Evolutionary conservation across 1,140 invertebrate genomes (phyloP).

Genomic region (Lerema accius): DNA sequence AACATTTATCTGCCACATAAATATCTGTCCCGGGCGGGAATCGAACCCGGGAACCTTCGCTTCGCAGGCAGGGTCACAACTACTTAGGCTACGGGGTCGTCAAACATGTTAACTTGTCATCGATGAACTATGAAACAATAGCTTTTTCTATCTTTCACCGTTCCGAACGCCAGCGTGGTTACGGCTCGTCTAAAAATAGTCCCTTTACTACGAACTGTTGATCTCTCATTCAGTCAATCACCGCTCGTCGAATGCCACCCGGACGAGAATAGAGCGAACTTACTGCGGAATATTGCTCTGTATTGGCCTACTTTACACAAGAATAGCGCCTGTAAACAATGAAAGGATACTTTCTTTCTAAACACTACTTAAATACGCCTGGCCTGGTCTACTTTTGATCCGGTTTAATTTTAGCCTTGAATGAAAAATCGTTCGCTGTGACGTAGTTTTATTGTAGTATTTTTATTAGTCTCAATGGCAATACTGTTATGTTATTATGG

Average conservation of each 20-base stretch:
- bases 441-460: too few relatives aligned
- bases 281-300: neutral
- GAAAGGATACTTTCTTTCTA: neutral
- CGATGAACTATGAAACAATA: neutral
- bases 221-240: slow-evolving; percentile 16
- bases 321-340: neutral
- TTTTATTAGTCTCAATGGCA: too few relatives aligned
- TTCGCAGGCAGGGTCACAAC: too few relatives aligned
- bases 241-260: neutral
- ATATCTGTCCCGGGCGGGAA: too few relatives aligned
- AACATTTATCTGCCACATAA: too few relatives aligned
- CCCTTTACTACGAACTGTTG: slow-evolving; percentile 1
- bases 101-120: too few relatives aligned
- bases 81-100: too few relatives aligned
- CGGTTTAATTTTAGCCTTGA: neutral
- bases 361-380: neutral
- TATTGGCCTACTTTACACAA: slow-evolving; percentile 2
- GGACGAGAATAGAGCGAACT: slow-evolving; percentile 1
- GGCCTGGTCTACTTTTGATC: neutral
- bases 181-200: neutral
- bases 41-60: too few relatives aligned
- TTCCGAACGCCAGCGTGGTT: neutral
- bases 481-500: too few relatives aligned
- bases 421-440: too few relatives aligned
- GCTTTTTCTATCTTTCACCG: neutral